phyloP scores from a whole-genome alignment of 2,888 invertebrate species.

The Lysandra bellargus region DNA sequence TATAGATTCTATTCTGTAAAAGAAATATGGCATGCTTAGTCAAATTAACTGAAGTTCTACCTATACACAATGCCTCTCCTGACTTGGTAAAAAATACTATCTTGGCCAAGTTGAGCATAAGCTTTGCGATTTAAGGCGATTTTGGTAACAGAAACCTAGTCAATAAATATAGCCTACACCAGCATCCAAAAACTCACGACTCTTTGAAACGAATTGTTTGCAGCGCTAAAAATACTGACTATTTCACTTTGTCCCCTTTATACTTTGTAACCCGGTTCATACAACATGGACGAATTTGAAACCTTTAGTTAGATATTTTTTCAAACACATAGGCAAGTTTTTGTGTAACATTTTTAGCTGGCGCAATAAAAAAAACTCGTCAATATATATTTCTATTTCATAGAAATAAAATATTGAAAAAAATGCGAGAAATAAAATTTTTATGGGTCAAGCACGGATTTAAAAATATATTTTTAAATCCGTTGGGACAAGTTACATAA shows the following conservation, averaged over 20 bases:
- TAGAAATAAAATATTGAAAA: no score
- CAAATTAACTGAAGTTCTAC: no score
- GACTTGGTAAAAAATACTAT: no score
- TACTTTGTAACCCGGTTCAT: not conserved
- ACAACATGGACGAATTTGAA: not conserved
- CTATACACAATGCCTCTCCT: no score
- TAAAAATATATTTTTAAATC: no score
- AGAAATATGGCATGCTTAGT: no score
- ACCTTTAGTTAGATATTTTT: conserved; percentile 7
- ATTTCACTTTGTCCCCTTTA: conserved; percentile 2
- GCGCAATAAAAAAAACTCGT: not conserved
- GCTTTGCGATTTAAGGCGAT: not conserved
- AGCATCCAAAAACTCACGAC: not conserved
- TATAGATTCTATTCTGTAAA: no score
- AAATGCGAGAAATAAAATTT: no score
- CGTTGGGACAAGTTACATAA: no score
- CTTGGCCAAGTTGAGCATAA: not conserved
- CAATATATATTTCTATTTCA: not conserved
- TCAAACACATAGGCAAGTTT: not conserved
- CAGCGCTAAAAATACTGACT: conserved; percentile 10
- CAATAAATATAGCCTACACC: not conserved
- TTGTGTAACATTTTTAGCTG: not conserved
- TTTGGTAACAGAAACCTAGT: not conserved
- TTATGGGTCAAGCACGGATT: no score
- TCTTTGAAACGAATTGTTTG: conserved; percentile 18